Base-by-base conservation (phyloP, 2,113 vertebrate species). In the Chlamydotis undulata region DNA sequence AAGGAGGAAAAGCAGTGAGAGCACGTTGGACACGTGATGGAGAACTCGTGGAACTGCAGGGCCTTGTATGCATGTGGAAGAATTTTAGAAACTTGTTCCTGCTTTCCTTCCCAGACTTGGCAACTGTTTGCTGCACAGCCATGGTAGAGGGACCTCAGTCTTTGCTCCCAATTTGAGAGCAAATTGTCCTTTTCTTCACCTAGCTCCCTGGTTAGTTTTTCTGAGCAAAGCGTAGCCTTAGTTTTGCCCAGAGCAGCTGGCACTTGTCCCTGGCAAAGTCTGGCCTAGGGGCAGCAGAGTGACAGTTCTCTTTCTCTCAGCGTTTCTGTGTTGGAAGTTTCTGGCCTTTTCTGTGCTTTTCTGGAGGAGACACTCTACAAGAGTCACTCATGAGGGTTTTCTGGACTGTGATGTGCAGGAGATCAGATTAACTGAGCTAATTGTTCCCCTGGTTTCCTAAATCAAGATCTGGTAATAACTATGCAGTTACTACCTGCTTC, bases 11-110 rank as follows among this genome's bases (percentile, higher is more conserved):
- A 61, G 21, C 28, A 29, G 7, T 10, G 31, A 49, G 53, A 37
- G 35, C 2, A 2, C 37, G 31, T 50, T 41, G 64, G n/a, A n/a
- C 3, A 0, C 5, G 0, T 57, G 19, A 26, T 79, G 61, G 33
- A 79, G 83, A 68, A 47, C 14, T 0, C 0, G 4, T 16, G 26
- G 39, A 29, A 25, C 19, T 41, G 12, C 35, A 47, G 35, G 4
- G 19, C 49, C 33, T 69, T 43, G 15, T 59, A 9, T 50, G 15
- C 2, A 0, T 13, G 45, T 24, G 57, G 26, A 81, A 57, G 50
- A 23, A 8, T 50, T 60, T 79, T n/a, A 64, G 53, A 49, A 59
- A 39, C 31, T 26, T 76, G 12, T 45, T 52, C 14, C 41, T 78
- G 59, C 21, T 43, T 57, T 73, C 65, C 41, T 83, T 14, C 33